A percentile compares a stretch with the other conserved stretches of the same genome.
phyloP scores from a whole-genome alignment of 2,113 vertebrate species.

The Athene cunicularia region DNA sequence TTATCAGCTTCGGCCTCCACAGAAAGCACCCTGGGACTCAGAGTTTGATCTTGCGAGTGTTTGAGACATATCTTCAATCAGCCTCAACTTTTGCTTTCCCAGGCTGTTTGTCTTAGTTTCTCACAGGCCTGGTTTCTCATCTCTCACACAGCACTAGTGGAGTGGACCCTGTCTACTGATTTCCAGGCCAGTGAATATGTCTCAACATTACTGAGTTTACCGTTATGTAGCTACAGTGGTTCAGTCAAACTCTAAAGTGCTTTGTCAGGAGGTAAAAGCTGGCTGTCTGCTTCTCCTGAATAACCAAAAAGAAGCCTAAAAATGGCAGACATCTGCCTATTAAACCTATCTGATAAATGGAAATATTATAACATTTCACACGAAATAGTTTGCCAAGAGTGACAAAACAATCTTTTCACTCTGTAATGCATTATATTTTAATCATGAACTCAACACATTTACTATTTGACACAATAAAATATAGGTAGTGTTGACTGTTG shows the following conservation, averaged over 20 bases:
- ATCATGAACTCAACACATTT: background rate
- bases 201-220: background rate
- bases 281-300: background rate
- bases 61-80: too few species aligned
- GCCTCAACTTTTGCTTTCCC: too few species aligned
- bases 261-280: background rate
- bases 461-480: background rate
- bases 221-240: background rate
- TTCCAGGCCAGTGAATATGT: background rate
- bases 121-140: too few species aligned
- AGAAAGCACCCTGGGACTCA: too few species aligned
- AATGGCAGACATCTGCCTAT: background rate
- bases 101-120: too few species aligned
- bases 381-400: background rate
- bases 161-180: background rate
- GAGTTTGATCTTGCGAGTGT: too few species aligned
- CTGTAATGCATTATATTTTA: background rate
- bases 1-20: too few species aligned
- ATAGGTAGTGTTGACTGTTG: background rate
- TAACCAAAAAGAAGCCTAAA: background rate
- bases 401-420: background rate
- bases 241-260: background rate
- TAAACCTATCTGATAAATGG: background rate
- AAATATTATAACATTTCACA: background rate
- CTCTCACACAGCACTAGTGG: background rate